These are phyloP conservation scores for Tachuris rubrigastra DNA, from an alignment of 2,113 vertebrate species.

Conservation along the genomic window DNA sequence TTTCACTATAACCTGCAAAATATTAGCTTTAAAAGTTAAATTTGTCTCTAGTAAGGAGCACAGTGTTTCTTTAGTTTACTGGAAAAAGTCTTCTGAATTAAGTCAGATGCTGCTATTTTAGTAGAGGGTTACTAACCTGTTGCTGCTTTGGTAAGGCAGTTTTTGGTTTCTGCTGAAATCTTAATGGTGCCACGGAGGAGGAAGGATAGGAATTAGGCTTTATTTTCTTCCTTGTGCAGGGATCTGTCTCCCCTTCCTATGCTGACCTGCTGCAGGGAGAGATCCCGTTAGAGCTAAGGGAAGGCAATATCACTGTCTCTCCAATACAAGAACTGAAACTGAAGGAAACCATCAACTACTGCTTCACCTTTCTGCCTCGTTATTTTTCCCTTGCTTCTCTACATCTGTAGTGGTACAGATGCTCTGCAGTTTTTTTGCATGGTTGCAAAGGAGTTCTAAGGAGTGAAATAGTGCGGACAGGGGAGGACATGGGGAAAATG, in stretches of 20 bases:
- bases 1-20: neutral
- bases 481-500: too few relatives aligned
- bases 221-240: neutral
- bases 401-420: neutral
- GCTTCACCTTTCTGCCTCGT: neutral
- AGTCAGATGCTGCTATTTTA: neutral
- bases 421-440: neutral
- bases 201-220: neutral
- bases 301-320: neutral
- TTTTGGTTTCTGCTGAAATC: neutral
- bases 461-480: neutral
- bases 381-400: neutral
- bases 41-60: neutral
- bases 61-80: neutral
- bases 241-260: neutral
- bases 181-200: neutral
- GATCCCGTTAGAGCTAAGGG: neutral
- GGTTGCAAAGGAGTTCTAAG: rapidly evolving
- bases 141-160: neutral
- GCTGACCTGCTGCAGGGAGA: neutral
- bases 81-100: neutral
- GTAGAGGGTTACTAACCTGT: neutral
- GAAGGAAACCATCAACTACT: neutral
- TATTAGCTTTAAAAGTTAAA: neutral
- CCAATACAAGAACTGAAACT: neutral